Evolutionary conservation across 2,797 vertebrate genomes (phyloP).

Genomic region (Mus caroli): DNA sequence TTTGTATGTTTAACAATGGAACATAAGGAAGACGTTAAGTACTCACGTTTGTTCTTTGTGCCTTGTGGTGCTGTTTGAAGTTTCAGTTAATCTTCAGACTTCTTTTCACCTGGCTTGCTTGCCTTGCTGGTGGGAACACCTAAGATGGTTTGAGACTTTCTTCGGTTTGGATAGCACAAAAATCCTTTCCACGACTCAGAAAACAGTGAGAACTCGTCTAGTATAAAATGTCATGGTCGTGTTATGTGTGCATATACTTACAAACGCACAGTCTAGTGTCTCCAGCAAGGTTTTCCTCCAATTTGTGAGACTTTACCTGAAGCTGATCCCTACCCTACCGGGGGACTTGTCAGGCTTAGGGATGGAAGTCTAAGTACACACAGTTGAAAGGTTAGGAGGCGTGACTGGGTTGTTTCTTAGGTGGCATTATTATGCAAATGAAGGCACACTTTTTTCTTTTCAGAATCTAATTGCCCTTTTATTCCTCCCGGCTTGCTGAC

Average conservation of each 20-base stretch:
- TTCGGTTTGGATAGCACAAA: neutral
- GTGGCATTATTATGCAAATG: constrained; percentile 89
- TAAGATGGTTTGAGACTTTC: constrained; percentile 14
- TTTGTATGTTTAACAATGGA: constrained; percentile 22
- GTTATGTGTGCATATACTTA: neutral
- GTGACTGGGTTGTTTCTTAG: constrained; percentile 75
- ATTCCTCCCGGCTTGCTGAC: constrained; percentile 63
- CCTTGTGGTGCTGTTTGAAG: constrained; percentile 52
- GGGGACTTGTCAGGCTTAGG: neutral
- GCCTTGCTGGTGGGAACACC: neutral
- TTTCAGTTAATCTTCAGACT: constrained; percentile 70
- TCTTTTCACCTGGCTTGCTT: constrained; percentile 48
- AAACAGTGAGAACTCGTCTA: constrained; percentile 25
- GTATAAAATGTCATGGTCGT: constrained; percentile 37
- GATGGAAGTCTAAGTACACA: constrained; percentile 31
- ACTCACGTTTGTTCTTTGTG: constrained; percentile 43
- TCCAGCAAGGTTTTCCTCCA: neutral
- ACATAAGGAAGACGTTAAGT: constrained; percentile 38
- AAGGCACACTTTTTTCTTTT: constrained; percentile 86
- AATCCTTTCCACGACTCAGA: constrained; percentile 49
- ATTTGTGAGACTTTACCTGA: neutral
- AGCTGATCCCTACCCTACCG: constrained; percentile 6
- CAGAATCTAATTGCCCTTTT: constrained; percentile 85
- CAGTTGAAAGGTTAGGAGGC: constrained; percentile 68
- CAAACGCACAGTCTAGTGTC: neutral